Conservation (phyloP, 2,113 vertebrate genomes). For the Hydropotes inermis region DNA sequence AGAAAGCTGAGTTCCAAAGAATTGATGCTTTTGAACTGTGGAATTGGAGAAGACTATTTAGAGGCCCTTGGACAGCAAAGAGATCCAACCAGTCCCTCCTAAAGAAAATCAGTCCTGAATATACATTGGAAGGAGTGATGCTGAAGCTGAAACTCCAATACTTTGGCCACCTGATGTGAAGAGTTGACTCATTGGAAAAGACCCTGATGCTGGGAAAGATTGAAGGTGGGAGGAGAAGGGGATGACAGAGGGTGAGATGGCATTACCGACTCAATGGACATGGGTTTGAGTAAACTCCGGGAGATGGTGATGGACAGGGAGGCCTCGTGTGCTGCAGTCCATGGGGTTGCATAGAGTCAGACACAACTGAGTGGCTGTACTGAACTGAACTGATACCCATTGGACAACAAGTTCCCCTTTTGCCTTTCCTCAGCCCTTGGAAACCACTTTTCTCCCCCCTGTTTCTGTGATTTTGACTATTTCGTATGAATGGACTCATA, state of each 20-base stretch:
- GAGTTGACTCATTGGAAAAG: background rate
- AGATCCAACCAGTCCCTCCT: background rate
- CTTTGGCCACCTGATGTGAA: rapidly evolving
- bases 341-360: background rate
- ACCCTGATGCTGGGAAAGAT: background rate
- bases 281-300: background rate
- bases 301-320: background rate
- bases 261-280: rapidly evolving
- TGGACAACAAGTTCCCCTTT: background rate
- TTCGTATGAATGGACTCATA: background rate
- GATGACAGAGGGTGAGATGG: background rate
- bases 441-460: background rate
- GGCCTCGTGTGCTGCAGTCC: rapidly evolving
- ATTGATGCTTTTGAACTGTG: background rate
- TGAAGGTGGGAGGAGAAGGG: background rate
- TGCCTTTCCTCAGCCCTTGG: background rate
- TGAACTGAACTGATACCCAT: background rate
- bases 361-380: rapidly evolving
- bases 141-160: background rate
- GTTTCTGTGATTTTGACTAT: background rate
- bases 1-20: background rate
- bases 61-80: background rate
- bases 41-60: background rate
- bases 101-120: background rate
- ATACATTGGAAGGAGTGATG: background rate